Percentiles rank a stretch among this genome's conserved stretches.
Conservation (phyloP, 2,888 invertebrate genomes). For the Tiliacea aurago region DNA sequence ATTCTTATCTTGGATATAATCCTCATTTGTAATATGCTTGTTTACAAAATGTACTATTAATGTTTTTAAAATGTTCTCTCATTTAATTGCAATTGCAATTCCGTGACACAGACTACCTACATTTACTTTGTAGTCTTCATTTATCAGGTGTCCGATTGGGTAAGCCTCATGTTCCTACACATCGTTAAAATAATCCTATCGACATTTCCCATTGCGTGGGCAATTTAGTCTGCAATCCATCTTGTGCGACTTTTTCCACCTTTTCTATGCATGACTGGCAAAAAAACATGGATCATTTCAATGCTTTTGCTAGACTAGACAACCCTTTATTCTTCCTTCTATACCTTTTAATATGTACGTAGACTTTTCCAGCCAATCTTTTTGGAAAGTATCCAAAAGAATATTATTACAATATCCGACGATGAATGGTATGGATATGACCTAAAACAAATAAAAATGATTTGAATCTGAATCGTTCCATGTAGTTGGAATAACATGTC, state of each 20-base stretch:
- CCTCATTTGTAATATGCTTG: too few relatives aligned
- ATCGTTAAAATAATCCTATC: constrained; percentile 35
- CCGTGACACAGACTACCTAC: too few relatives aligned
- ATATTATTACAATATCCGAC: constrained; percentile 40
- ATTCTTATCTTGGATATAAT: too few relatives aligned
- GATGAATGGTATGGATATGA: constrained; percentile 26
- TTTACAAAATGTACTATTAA: too few relatives aligned
- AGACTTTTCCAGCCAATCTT: neutral
- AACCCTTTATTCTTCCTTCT: neutral
- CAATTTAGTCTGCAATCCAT: constrained; percentile 26
- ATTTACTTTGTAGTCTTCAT: constrained; percentile 1
- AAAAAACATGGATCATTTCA: constrained; percentile 15
- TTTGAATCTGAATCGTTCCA: constrained; percentile 20
- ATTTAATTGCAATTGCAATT: too few relatives aligned
- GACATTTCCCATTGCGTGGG: constrained; percentile 1
- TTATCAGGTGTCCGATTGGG: constrained; percentile 1
- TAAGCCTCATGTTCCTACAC: constrained; percentile 7
- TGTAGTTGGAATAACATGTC: neutral
- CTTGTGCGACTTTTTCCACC: constrained; percentile 21
- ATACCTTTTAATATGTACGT: neutral
- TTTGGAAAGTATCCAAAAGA: constrained; percentile 50
- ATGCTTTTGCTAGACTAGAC: neutral
- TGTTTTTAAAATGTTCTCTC: too few relatives aligned
- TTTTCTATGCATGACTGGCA: constrained; percentile 12
- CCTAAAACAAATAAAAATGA: constrained; percentile 35